Conservation (phyloP, 1,140 invertebrate species). For the Cataglyphis hispanica region DNA sequence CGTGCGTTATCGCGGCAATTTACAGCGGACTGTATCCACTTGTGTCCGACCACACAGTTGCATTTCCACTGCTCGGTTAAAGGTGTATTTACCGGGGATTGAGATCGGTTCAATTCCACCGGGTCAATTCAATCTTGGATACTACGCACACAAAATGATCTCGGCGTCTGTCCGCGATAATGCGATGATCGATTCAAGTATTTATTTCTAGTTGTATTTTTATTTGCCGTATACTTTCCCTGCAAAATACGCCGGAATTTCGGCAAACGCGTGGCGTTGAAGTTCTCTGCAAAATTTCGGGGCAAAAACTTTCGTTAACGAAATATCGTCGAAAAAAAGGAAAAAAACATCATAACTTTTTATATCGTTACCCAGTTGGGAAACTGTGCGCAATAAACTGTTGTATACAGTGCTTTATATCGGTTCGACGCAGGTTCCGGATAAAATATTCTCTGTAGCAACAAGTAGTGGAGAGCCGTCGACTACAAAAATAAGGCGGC, state of each 20-base stretch:
- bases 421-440: neutral
- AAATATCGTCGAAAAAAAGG: neutral
- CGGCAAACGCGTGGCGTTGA: neutral
- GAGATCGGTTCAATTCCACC: neutral
- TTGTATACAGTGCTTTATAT: neutral
- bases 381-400: neutral
- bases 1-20: slow-evolving; percentile 50
- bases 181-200: neutral
- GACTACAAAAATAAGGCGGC: slow-evolving; percentile 38
- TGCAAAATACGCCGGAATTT: neutral
- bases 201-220: neutral
- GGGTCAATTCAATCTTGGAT: neutral
- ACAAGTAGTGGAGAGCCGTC: slow-evolving; percentile 45
- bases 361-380: neutral
- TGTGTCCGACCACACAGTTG: slow-evolving; percentile 34
- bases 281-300: neutral
- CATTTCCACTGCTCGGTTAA: slow-evolving; percentile 47
- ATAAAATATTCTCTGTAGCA: slow-evolving; percentile 36
- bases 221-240: neutral
- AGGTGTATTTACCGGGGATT: slow-evolving; percentile 33
- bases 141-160: neutral
- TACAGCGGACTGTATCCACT: slow-evolving; percentile 29
- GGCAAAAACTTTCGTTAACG: neutral
- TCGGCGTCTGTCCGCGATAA: neutral
- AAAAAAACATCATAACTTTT: neutral